Conservation (phyloP, 2,113 vertebrate genomes). For the Anolis sagrei region DNA sequence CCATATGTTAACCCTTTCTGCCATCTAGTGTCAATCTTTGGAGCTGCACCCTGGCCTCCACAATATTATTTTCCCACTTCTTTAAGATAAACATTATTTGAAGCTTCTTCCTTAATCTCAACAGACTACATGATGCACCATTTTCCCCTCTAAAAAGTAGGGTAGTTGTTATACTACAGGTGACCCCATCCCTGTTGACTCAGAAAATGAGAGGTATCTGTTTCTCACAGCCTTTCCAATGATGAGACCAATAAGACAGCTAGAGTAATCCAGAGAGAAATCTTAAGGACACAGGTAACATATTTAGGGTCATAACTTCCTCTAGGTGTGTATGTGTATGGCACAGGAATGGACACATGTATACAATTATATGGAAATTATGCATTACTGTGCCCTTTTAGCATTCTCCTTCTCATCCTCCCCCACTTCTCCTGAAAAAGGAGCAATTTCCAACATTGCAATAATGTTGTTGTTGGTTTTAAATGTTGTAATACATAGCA, state of each 20-base stretch:
- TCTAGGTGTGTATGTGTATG: neutral
- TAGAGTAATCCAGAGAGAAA: neutral
- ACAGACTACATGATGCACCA: neutral
- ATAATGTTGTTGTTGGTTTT: too few species aligned
- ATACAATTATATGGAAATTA: neutral
- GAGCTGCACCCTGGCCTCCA: neutral
- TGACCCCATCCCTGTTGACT: neutral
- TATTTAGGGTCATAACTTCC: neutral
- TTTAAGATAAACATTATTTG: neutral
- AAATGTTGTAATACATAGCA: too few species aligned
- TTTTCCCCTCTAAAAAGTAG: neutral
- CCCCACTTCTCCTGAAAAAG: too few species aligned
- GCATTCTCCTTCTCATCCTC: too few species aligned
- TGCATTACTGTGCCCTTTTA: neutral
- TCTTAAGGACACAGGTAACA: neutral
- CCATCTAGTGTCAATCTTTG: slow-evolving; percentile 24
- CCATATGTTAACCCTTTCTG: neutral
- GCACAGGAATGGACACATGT: neutral
- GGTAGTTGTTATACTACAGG: neutral
- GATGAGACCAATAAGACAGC: neutral
- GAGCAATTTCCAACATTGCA: too few species aligned
- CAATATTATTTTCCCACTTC: neutral
- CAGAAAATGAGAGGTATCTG: too few species aligned
- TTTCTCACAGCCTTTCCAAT: neutral
- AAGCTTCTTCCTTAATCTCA: neutral